A percentile compares a stretch with the other conserved stretches of the same genome.
Evolutionary conservation across 1,140 invertebrate genomes (phyloP).

Genomic region (Drosophila elegans): DNA sequence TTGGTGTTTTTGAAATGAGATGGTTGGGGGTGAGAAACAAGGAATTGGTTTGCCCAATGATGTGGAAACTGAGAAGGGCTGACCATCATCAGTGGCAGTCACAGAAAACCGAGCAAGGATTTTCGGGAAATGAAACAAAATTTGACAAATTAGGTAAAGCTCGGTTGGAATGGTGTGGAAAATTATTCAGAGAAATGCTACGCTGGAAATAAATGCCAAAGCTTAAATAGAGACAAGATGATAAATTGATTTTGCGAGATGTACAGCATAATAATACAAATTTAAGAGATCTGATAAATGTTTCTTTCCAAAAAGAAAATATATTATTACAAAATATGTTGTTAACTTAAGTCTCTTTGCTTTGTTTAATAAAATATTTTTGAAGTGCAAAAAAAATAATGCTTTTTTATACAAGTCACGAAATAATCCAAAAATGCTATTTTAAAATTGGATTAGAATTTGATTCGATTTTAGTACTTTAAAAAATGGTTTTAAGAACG

Average conservation of each 20-base stretch:
- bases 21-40: constrained; percentile 11
- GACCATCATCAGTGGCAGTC: constrained; percentile 22
- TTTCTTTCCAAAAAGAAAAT: too few relatives aligned
- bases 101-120: constrained; percentile 22
- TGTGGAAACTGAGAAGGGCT: constrained; percentile 53
- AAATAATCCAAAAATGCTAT: too few relatives aligned
- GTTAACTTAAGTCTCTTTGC: too few relatives aligned
- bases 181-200: constrained; percentile 6
- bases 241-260: constrained; percentile 4
- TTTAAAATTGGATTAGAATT: too few relatives aligned
- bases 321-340: too few relatives aligned
- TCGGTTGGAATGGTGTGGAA: constrained; percentile 1
- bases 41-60: constrained; percentile 47
- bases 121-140: constrained; percentile 24
- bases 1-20: neutral
- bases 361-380: too few relatives aligned
- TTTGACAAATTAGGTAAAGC: constrained; percentile 45
- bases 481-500: neutral
- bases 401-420: too few relatives aligned
- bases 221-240: neutral
- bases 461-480: too few relatives aligned
- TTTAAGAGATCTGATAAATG: neutral
- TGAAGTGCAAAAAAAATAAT: too few relatives aligned
- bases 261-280: constrained; percentile 1
- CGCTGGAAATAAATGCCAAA: constrained; percentile 9